Evolutionary conservation across 2,888 invertebrate genomes (phyloP).

Genomic region (Netelia melanura): DNA sequence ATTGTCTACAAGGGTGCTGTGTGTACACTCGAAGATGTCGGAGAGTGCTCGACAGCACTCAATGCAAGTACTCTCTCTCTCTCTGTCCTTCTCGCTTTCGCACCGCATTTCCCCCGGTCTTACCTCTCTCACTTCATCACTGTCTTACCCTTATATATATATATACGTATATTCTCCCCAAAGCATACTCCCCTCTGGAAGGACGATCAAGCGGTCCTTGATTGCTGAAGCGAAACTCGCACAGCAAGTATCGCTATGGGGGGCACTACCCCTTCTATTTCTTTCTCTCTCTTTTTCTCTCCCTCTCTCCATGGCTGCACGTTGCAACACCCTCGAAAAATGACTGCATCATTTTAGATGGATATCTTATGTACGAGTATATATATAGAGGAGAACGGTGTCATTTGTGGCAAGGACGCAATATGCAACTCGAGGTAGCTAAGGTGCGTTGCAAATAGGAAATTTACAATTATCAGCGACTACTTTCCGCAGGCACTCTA

Average conservation of each 20-base stretch:
- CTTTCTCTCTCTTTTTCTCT: constrained; percentile 2
- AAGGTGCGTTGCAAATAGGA: too few relatives aligned
- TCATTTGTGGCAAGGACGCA: too few relatives aligned
- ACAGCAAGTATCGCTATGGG: constrained; percentile 59
- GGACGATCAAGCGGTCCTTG: constrained; percentile 74
- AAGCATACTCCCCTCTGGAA: constrained; percentile 66
- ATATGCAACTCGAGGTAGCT: too few relatives aligned
- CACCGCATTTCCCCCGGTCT: constrained; percentile 11
- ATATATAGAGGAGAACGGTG: too few relatives aligned
- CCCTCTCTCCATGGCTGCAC: constrained; percentile 22
- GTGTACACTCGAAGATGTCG: constrained; percentile 62
- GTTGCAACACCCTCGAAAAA: constrained; percentile 35
- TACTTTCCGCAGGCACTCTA: too few relatives aligned
- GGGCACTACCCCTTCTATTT: not conserved
- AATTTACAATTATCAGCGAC: too few relatives aligned
- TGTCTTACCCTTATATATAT: constrained; percentile 37
- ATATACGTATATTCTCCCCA: constrained; percentile 19
- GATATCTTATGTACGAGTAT: not conserved
- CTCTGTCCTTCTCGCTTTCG: constrained; percentile 9
- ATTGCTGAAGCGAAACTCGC: constrained; percentile 71
- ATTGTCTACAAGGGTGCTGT: constrained; percentile 63
- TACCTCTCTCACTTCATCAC: constrained; percentile 26
- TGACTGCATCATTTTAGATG: constrained; percentile 54
- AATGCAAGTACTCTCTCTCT: constrained; percentile 42
- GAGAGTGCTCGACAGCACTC: constrained; percentile 62